Evolutionary conservation across 2,888 invertebrate genomes (phyloP).

Genomic region (Drosophila silvestris): DNA sequence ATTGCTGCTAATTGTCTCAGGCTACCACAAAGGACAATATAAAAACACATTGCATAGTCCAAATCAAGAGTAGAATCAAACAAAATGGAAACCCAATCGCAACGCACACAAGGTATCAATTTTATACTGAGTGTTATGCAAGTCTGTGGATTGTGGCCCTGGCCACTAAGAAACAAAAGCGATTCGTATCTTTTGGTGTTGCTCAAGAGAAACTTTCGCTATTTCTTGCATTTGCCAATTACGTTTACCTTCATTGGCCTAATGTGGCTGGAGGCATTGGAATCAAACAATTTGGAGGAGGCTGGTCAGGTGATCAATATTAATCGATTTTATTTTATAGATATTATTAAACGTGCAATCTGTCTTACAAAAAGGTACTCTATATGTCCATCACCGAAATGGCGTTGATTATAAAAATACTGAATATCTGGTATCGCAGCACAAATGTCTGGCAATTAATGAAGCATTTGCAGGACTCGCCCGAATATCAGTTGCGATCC

Average conservation of each 20-base stretch:
- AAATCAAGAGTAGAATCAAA: neutral
- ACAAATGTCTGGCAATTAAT: conserved; percentile 54
- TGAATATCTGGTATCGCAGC: conserved; percentile 69
- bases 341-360: neutral
- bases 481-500: conserved; percentile 37
- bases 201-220: conserved; percentile 47
- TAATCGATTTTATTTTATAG: neutral
- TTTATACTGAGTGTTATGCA: conserved; percentile 49
- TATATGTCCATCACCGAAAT: conserved; percentile 77
- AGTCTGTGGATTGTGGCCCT: conserved; percentile 65
- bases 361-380: conserved; percentile 35
- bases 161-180: conserved; percentile 22
- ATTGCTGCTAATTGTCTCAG: conserved; percentile 59
- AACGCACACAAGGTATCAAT: conserved; percentile 49
- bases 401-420: conserved; percentile 69
- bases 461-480: conserved; percentile 43
- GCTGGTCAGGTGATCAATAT: conserved; percentile 51
- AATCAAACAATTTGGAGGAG: conserved; percentile 66
- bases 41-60: conserved; percentile 12
- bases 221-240: conserved; percentile 60
- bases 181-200: conserved; percentile 21
- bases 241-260: conserved; percentile 66
- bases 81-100: conserved; percentile 39
- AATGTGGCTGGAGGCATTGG: conserved; percentile 72
- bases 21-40: conserved; percentile 21